phyloP scores from a whole-genome alignment of 2,888 invertebrate genomes.

The Folsomia candida region DNA sequence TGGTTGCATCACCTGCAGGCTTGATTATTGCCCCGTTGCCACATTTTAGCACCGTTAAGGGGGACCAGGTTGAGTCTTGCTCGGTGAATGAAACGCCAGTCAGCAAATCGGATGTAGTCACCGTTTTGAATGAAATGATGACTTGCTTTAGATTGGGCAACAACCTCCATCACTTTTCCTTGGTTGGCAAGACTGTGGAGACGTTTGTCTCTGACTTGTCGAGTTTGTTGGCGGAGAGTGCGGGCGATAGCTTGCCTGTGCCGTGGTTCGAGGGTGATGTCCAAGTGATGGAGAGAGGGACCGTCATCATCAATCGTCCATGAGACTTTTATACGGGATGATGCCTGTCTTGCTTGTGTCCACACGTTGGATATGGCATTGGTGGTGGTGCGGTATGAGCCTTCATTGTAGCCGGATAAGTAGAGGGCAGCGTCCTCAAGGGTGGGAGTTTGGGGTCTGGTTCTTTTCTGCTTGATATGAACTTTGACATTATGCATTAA shows the following conservation, averaged over 20 bases:
- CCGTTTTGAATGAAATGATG: constrained; percentile 52
- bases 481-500: no score
- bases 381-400: no score
- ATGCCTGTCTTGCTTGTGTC: no score
- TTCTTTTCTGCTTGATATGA: background rate
- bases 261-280: background rate
- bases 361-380: no score
- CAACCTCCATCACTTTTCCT: constrained; percentile 46
- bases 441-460: background rate
- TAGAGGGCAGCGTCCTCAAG: background rate
- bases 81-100: constrained; percentile 54
- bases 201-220: constrained; percentile 45
- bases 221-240: constrained; percentile 43
- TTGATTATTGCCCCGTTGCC: background rate
- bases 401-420: no score
- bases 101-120: constrained; percentile 52
- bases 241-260: background rate
- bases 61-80: constrained; percentile 51
- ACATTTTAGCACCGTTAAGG: constrained; percentile 31
- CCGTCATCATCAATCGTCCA: no score
- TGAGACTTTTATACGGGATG: background rate
- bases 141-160: constrained; percentile 23
- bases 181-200: constrained; percentile 8
- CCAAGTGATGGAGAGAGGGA: background rate
- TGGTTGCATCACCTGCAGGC: constrained; percentile 51